Conservation (phyloP, 2,113 vertebrate genomes). For the Promerops cafer region DNA sequence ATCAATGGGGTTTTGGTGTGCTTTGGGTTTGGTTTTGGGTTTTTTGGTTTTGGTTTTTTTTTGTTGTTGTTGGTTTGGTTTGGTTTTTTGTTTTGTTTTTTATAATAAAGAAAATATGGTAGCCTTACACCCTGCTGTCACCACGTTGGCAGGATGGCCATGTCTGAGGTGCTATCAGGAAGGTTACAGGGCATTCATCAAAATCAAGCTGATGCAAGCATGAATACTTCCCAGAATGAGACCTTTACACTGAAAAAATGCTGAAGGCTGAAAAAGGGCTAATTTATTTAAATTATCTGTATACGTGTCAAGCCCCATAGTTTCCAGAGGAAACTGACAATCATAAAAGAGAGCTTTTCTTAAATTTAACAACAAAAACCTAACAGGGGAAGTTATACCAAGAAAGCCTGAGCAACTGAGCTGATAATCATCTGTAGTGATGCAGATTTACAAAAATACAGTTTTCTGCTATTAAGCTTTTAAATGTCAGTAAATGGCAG, state of each 20-base stretch:
- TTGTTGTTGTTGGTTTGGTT: no score
- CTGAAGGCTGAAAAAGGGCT: conserved; percentile 73
- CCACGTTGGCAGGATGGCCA: conserved; percentile 1
- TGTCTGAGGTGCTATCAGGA: conserved; percentile 57
- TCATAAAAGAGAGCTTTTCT: conserved; percentile 58
- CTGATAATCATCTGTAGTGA: conserved; percentile 37
- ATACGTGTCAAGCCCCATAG: conserved; percentile 66
- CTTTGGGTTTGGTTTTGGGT: neutral
- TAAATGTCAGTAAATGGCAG: conserved; percentile 81
- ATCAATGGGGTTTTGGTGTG: neutral
- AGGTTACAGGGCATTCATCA: conserved; percentile 69
- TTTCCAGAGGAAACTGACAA: conserved; percentile 68
- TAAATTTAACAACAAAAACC: conserved; percentile 64
- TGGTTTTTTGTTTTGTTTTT: neutral
- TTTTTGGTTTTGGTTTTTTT: neutral
- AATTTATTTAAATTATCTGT: conserved; percentile 77
- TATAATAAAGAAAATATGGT: neutral
- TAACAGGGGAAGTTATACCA: conserved; percentile 31
- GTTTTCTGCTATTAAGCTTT: conserved; percentile 71
- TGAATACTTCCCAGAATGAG: conserved; percentile 64
- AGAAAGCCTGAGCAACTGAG: conserved; percentile 31
- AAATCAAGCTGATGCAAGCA: conserved; percentile 74
- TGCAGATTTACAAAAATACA: conserved; percentile 59
- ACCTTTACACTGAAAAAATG: conserved; percentile 65
- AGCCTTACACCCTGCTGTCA: conserved; percentile 14